These are phyloP conservation scores for Sesamia nonagrioides DNA, from an alignment of 1,140 invertebrate genomes.

Conservation along the genomic window DNA sequence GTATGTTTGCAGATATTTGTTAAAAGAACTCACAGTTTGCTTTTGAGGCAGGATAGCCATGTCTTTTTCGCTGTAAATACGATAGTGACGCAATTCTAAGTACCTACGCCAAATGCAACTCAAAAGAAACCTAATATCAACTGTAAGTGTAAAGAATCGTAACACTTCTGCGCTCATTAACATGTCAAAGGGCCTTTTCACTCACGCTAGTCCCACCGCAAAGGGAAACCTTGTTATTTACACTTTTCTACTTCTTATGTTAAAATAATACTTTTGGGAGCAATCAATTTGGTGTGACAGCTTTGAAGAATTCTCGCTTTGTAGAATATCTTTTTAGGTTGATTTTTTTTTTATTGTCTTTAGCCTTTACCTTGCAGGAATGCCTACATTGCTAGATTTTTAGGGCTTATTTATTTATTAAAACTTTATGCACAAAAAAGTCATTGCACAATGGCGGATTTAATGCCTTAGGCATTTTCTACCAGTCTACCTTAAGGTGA, in stretches of 20 bases:
- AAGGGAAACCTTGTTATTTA: slow-evolving; percentile 20
- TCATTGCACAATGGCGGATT: no score
- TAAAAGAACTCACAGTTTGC: no score
- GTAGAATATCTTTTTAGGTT: no score
- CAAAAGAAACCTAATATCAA: background rate
- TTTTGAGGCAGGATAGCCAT: background rate
- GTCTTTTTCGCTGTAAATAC: background rate
- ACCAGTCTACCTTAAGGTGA: no score
- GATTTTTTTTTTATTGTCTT: no score
- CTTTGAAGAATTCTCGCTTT: no score
- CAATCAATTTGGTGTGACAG: background rate
- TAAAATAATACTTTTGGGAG: background rate
- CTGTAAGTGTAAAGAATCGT: background rate
- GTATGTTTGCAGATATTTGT: no score
- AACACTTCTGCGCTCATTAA: slow-evolving; percentile 35
- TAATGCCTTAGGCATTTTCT: no score
- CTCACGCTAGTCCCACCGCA: slow-evolving; percentile 2
- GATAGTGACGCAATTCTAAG: background rate
- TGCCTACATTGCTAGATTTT: no score
- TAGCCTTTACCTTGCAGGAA: no score
- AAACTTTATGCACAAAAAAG: no score
- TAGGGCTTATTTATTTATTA: no score
- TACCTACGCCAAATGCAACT: background rate
- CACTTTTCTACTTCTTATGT: slow-evolving; percentile 14
- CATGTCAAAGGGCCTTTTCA: slow-evolving; percentile 47